A percentile compares a stretch with the other conserved stretches of the same genome.
phyloP scores from a whole-genome alignment of 30 jellyfish, hydroid and myxozoan genomes.

The Sanderia malayensis region DNA sequence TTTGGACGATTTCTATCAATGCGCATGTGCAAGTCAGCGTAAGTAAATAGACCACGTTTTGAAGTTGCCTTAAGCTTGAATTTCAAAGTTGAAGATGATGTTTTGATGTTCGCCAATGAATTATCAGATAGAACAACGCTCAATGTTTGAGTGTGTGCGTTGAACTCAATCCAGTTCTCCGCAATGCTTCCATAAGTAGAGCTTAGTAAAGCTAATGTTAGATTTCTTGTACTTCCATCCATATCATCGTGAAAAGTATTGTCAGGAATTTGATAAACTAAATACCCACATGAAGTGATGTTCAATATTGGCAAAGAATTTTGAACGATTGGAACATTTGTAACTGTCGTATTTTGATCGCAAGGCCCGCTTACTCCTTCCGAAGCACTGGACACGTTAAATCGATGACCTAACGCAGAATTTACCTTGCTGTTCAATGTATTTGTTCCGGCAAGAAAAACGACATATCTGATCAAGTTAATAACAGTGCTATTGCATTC shows the following conservation, averaged over 20 bases:
- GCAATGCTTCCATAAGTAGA: slow-evolving; percentile 28
- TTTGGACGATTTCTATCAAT: slow-evolving; percentile 30
- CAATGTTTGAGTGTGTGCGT: slow-evolving; percentile 45
- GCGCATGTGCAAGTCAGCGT: slow-evolving; percentile 48
- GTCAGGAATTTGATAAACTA: slow-evolving; percentile 48
- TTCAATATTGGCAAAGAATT: slow-evolving; percentile 60
- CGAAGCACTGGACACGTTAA: slow-evolving; percentile 22
- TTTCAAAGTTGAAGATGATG: slow-evolving; percentile 22
- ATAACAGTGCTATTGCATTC: slow-evolving; percentile 25
- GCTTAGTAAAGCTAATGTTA: slow-evolving; percentile 46
- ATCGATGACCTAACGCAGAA: slow-evolving; percentile 6
- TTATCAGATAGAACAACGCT: slow-evolving; percentile 23
- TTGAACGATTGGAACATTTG: slow-evolving; percentile 10
- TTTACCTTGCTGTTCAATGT: slow-evolving; percentile 12
- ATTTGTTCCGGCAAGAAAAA: slow-evolving; percentile 32
- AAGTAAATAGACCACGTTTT: slow-evolving; percentile 67
- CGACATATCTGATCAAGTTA: neutral
- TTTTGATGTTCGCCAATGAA: neutral
- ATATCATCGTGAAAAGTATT: slow-evolving; percentile 74
- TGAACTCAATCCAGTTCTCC: slow-evolving; percentile 51
- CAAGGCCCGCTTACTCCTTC: slow-evolving; percentile 58
- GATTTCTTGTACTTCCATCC: slow-evolving; percentile 74
- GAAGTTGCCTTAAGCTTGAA: slow-evolving; percentile 67
- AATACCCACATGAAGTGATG: slow-evolving; percentile 64
- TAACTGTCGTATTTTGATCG: slow-evolving; percentile 21